Evolutionary conservation across 2,797 vertebrate species (phyloP).

Genomic region (Triplophysa yarkandensis): DNA sequence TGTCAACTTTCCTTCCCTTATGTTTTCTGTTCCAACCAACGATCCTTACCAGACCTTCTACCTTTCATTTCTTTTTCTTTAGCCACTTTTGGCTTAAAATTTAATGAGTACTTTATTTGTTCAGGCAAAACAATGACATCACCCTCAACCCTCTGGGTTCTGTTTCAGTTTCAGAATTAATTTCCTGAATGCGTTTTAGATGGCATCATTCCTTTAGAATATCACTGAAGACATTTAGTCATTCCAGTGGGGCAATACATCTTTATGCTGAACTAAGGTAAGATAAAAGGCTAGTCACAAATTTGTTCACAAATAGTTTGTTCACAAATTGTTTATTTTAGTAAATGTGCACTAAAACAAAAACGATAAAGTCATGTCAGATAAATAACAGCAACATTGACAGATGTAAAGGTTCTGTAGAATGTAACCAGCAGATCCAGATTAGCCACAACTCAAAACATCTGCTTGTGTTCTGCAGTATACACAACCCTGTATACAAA

Average conservation of each 20-base stretch:
- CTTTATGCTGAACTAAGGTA: constrained; percentile 1
- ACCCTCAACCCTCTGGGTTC: constrained; percentile 13
- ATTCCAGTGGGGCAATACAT: neutral
- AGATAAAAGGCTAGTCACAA: neutral
- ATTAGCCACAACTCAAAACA: neutral
- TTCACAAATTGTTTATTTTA: neutral
- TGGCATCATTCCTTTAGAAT: constrained; percentile 19
- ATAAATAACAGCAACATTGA: neutral
- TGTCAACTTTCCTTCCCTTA: constrained; percentile 58
- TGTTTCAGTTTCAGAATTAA: constrained; percentile 9
- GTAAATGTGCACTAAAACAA: neutral
- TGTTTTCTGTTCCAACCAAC: constrained; percentile 72
- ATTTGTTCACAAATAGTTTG: too few relatives aligned
- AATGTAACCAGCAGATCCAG: neutral
- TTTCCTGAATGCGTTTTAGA: constrained; percentile 18
- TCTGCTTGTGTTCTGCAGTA: neutral
- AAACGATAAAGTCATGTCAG: neutral
- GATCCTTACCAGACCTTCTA: constrained; percentile 70
- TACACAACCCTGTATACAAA: neutral
- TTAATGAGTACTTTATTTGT: constrained; percentile 5
- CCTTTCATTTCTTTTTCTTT: constrained; percentile 37
- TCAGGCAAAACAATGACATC: constrained; percentile 28
- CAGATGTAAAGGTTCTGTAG: neutral
- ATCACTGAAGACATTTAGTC: neutral
- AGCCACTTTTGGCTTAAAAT: constrained; percentile 28